phyloP scores from a whole-genome alignment of 2,113 vertebrate species.

The Clarias batrachus region DNA sequence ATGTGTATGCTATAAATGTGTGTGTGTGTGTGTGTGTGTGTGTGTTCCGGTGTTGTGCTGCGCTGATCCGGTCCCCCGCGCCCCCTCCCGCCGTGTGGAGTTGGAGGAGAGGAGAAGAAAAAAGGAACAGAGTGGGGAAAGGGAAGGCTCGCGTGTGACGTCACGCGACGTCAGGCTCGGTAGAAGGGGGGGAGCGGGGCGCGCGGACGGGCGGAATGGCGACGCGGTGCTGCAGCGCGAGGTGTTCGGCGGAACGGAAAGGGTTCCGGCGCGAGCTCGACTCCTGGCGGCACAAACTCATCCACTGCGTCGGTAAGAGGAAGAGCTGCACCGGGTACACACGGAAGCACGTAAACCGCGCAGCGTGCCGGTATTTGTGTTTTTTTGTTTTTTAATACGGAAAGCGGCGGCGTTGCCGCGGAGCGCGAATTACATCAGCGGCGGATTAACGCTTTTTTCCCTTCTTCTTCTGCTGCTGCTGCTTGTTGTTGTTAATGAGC shows the following conservation, averaged over 20 bases:
- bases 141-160: conserved; percentile 65
- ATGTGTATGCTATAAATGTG: too few species aligned
- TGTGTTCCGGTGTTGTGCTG: background rate
- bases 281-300: conserved; percentile 93
- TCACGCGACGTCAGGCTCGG: conserved; percentile 81
- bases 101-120: background rate
- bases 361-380: too few species aligned
- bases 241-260: conserved; percentile 92
- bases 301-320: conserved; percentile 93
- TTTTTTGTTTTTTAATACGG: background rate
- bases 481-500: conserved; percentile 10
- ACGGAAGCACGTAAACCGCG: too few species aligned
- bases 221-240: conserved; percentile 89
- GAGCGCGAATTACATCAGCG: conserved; percentile 5
- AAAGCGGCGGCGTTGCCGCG: background rate
- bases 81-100: conserved; percentile 39
- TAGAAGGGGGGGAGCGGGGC: conserved; percentile 47
- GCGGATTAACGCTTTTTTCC: background rate
- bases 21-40: background rate
- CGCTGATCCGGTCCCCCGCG: conserved; percentile 16
- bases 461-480: background rate
- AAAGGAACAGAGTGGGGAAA: too few species aligned
- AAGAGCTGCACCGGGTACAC: background rate
- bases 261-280: conserved; percentile 97
- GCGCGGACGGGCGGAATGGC: conserved; percentile 84